Evolutionary conservation across 2,113 vertebrate genomes (phyloP), one percentile per base, ranked within the genome.

Genomic region (Condylura cristata): DNA sequence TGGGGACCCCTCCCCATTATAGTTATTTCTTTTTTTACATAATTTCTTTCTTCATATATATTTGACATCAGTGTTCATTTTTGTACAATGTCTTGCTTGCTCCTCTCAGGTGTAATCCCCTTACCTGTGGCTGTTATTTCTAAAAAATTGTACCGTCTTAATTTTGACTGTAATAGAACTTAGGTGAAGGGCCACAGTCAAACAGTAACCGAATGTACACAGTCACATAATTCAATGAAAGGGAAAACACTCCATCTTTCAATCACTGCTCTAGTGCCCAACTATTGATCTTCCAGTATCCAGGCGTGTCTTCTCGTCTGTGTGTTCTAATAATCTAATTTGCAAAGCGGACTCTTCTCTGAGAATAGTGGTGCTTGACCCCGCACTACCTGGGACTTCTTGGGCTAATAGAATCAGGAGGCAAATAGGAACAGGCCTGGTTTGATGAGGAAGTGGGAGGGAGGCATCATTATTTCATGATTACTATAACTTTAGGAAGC

Each of bases 301-400:
- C 92, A 93, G 89, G 65, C 41, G 30, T 81, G 70, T 92, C 93
- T 56, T 95, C 94, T 90, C 44, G 70, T 70, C 93, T 87, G 56
- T 96, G 91, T 75, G 92, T 96, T 97, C 95, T 95, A 93, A 96
- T 92, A 95, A 97, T 86, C 65, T 96, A 88, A 97, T 97, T 97
- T 95, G 56, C 71, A 85, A 10, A 96, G 76, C 85, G 84, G 84
- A 61, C 89, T 96, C 85, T 91, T 92, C 93, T 94, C 93, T 8
- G 30, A 92, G 80, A 95, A 71, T 26, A 37, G 37, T 71, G 82
- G 76, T 61, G 88, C 94, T 76, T 94, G 89, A 93, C 7, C 16
- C 11, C 16, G 20, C 8, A 6, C 86, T 87, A 96, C 86, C 76
- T 95, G 66, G 63, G 85, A 80, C 83, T 93, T 66, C 26, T 17